Evolutionary conservation across 1,140 invertebrate genomes (phyloP), one percentile per base, ranked within the genome.

Genomic region (Drosophila tani): DNA sequence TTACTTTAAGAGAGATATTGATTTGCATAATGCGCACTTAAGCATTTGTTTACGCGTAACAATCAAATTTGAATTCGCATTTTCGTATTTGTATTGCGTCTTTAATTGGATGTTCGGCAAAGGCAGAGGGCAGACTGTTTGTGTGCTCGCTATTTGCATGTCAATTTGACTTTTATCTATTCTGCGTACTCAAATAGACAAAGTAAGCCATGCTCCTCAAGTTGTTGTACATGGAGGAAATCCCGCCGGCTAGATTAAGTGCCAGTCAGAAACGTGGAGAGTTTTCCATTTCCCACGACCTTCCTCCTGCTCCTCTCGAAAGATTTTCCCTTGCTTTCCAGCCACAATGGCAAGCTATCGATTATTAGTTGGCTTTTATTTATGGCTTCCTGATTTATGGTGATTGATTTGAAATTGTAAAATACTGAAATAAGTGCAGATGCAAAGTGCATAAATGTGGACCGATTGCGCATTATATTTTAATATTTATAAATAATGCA

Each of bases 1-100:
- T 70, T 90, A 75, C 86, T 88, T 88, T 90, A 88, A 88, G 85
- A 90, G 85, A 90, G 85, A 51, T 88, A 88, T 88, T 90, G 85
- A 88, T 88, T 88, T 88, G 85, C 85, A 88, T 88, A 88, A 88
- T 88, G 85, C 85, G 85, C 82, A 88, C 85, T 88, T 88, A 88
- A 84, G 85, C 81, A 90, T 88, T 88, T 88, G 85, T 88, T 88
- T 88, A 88, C 86, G 85, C 85, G 85, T 81, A 90, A 88, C 85
- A 88, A 88, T 88, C 85, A 90, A 88, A 88, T 88, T 88, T 88
- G 86, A 88, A 85, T 88, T 90, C 84, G 69, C 66, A 88, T 87
- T 88, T 80, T 83, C 83, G 63, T 82, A 82, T 87, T 86, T 82
- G 83, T 79, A 80, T 80, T 86, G 60, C 66, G 69, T 58, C 81